phyloP scores from a whole-genome alignment of 1,140 invertebrate species.

The Protaetia brevitarsis region DNA sequence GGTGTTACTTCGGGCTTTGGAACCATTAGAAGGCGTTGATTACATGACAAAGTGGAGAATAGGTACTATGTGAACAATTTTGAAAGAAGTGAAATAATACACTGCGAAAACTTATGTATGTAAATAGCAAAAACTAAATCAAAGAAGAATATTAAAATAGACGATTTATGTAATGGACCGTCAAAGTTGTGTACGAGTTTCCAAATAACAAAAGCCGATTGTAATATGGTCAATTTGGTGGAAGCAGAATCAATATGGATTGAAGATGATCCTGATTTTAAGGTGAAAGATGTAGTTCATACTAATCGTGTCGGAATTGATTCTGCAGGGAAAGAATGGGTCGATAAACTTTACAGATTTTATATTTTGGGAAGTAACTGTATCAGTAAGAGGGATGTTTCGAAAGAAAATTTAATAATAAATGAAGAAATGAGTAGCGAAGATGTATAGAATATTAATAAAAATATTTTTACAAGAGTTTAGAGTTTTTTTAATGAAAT shows the following conservation, averaged over 20 bases:
- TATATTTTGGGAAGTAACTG: constrained; percentile 56
- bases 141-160: constrained; percentile 51
- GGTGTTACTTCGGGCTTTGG: constrained; percentile 66
- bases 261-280: constrained; percentile 51
- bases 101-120: constrained; percentile 11
- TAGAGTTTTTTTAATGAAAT: too few species aligned
- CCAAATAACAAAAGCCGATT: constrained; percentile 56
- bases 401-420: too few species aligned
- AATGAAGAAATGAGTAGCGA: too few species aligned
- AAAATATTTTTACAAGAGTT: too few species aligned
- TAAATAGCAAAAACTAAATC: constrained; percentile 8
- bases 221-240: constrained; percentile 59
- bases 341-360: constrained; percentile 64
- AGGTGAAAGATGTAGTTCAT: constrained; percentile 50
- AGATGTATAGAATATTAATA: too few species aligned
- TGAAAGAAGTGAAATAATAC: neutral
- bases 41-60: constrained; percentile 55
- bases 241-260: constrained; percentile 60
- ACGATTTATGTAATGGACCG: constrained; percentile 72
- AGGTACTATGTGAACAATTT: constrained; percentile 25
- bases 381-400: constrained; percentile 59
- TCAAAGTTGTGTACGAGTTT: constrained; percentile 73
- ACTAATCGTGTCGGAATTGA: constrained; percentile 68
- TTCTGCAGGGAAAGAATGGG: constrained; percentile 60
- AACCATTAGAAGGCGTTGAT: constrained; percentile 63